Evolutionary conservation across 2,113 vertebrate genomes (phyloP).

Genomic region (Salvelinus namaycush): DNA sequence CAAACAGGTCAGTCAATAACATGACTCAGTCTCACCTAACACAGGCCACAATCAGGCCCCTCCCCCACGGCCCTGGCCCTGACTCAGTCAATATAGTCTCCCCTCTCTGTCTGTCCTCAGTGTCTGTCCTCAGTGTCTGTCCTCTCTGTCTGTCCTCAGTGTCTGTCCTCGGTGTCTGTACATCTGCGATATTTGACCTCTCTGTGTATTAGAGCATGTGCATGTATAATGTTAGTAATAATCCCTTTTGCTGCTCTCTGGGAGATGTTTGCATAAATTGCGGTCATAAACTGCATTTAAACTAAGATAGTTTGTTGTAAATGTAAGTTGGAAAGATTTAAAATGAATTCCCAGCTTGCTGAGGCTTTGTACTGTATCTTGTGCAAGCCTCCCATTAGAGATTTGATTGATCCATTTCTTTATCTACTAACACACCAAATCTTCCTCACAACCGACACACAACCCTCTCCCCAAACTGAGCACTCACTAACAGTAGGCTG

Average conservation of each 20-base stretch:
- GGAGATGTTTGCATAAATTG: slow-evolving; percentile 14
- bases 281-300: background rate
- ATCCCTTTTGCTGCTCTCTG: background rate
- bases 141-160: background rate
- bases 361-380: background rate
- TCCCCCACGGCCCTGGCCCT: background rate
- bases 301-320: background rate
- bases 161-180: background rate
- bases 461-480: slow-evolving; percentile 10
- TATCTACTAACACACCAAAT: slow-evolving; percentile 13
- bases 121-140: background rate
- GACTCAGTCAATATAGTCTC: too few species aligned
- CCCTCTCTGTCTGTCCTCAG: background rate
- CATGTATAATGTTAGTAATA: slow-evolving; percentile 4
- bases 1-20: slow-evolving; percentile 84
- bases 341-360: background rate
- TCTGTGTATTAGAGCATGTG: background rate
- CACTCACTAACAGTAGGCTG: slow-evolving; percentile 33
- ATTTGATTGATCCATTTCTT: slow-evolving; percentile 6
- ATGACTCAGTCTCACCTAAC: background rate
- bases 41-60: slow-evolving; percentile 8
- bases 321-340: background rate
- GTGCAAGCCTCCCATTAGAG: background rate
- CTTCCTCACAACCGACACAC: slow-evolving; percentile 14
- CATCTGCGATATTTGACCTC: background rate